Evolutionary conservation across 2,888 invertebrate species (phyloP), one percentile per base, ranked within the genome.

Genomic region (Apamea crenata): DNA sequence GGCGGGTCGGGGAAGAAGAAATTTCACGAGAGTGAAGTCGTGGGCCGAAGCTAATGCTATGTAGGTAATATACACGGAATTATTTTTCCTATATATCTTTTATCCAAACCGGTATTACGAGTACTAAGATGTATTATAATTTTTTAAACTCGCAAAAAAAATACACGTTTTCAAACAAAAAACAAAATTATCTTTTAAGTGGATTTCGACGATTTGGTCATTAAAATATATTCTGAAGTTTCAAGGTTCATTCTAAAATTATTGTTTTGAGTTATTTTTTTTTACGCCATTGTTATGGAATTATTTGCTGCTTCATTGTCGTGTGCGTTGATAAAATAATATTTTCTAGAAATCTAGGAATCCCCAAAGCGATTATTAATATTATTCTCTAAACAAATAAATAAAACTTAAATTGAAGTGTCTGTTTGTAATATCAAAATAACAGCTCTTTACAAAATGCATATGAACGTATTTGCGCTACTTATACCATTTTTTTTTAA

Each of bases 161-260:
- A 36, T 14, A 67, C 66, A 16, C 16, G 61, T 76, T 79, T 66
- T 40, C 3, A 50, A 12, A 67, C 36, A 72, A 77, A 77, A 74
- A 67, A 59, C 18, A 53, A 61, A 70, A 56, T 21, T 53, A 53
- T 25, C 53, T 53, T 25, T 25, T 25, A 25, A 10, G 53, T 53
- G 53, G 10, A 21, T 53, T 25, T 56, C 25, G 8, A 25, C 3
- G 67, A 59, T 25, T 67, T 61, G n/a, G 1, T 32, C 0, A 50
- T 65, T 74, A 63, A 44, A 6, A 0, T 61, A 56, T 68, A 66
- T 65, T 53, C 12, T n/a, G 56, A 59, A n/a, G n/a, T 59, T 59
- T 78, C 81, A 80, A 81, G 81, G 75, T 81, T 80, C 0, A 36
- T 61, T 59, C n/a, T 53, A 25, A 44, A 68, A 56, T 75, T 14